Evolutionary conservation across 2,888 invertebrate species (phyloP).

Genomic region (Escarpia spicata): DNA sequence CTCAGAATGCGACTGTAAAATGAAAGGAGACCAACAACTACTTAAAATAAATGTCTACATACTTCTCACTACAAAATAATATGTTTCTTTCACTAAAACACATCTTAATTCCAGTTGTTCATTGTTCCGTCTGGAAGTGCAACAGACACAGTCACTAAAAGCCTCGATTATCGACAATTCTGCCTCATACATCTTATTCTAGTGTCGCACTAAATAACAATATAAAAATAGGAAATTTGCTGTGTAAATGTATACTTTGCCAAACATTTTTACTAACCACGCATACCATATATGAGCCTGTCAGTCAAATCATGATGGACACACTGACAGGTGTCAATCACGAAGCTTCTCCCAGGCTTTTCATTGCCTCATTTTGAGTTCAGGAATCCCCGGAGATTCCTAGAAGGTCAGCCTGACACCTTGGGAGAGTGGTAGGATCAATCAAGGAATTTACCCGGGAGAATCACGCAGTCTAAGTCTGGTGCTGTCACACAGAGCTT

Average conservation of each 20-base stretch:
- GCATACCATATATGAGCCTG: neutral
- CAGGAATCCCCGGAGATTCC: neutral
- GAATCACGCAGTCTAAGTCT: neutral
- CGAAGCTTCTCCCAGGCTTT: neutral
- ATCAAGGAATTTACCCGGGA: neutral
- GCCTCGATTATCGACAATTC: no score
- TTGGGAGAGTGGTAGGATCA: neutral
- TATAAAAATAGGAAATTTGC: neutral
- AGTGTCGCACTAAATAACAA: no score
- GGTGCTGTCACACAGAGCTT: neutral
- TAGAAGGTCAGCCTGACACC: neutral
- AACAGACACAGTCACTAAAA: no score
- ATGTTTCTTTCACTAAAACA: no score
- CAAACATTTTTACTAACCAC: neutral
- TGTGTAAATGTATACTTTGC: neutral
- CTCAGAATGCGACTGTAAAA: no score
- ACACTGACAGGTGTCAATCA: neutral
- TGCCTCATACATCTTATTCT: no score
- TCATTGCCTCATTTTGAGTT: neutral
- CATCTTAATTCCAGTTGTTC: no score
- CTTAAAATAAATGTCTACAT: no score
- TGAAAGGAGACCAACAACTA: no score
- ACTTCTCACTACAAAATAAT: no score
- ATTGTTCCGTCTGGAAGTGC: no score
- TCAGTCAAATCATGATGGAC: neutral